Conservation (phyloP, 2,797 vertebrate genomes). For the Falco naumanni region DNA sequence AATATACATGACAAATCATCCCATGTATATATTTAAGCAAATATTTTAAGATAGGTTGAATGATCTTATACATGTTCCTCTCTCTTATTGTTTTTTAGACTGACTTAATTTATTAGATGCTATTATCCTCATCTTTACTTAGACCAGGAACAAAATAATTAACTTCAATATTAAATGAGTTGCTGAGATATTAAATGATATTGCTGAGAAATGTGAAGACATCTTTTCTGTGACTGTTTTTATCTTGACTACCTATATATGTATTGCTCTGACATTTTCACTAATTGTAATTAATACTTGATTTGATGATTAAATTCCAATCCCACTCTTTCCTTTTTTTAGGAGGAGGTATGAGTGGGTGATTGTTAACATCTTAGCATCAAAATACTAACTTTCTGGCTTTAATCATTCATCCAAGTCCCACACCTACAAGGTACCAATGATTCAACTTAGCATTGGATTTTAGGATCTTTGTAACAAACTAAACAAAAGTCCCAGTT, state of each 20-base stretch:
- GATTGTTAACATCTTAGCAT: neutral
- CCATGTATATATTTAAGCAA: neutral
- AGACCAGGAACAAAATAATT: neutral
- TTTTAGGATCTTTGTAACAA: neutral
- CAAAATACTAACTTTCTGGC: neutral
- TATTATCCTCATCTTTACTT: neutral
- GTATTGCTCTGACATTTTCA: neutral
- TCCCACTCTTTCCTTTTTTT: neutral
- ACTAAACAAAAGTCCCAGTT: neutral
- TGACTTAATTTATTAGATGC: neutral
- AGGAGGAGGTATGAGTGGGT: neutral
- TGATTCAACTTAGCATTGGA: neutral
- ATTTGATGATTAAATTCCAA: neutral
- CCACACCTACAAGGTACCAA: neutral
- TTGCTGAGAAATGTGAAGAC: neutral
- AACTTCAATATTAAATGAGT: neutral
- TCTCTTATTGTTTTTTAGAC: neutral
- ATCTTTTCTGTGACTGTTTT: neutral
- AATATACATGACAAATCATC: neutral
- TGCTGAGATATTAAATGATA: neutral
- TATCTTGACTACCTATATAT: neutral
- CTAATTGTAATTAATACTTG: slow-evolving; percentile 18
- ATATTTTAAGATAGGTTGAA: neutral
- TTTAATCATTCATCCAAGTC: neutral
- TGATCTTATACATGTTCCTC: neutral